Evolutionary conservation across 2,113 vertebrate species (phyloP), one percentile per base, ranked within the genome.

Genomic region (Balaeniceps rex): DNA sequence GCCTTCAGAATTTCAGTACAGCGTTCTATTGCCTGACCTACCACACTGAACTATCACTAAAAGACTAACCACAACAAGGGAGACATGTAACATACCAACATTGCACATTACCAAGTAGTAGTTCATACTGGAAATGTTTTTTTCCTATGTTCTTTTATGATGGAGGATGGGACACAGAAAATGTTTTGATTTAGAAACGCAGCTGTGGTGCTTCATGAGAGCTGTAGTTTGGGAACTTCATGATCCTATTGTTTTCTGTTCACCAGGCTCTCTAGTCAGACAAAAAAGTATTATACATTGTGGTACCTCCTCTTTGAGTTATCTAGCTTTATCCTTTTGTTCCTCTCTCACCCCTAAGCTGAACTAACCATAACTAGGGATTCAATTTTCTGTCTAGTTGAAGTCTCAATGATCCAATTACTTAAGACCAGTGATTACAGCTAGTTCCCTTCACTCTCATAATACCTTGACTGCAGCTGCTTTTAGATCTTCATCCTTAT

Each of bases 361-460:
- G 44, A 90, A 84, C 61, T 88, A 68, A 47, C 76, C 36, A 7
- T 49, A 95, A 81, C 63, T 12, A 75, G 28, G 54, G 69, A 89
- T 94, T 93, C 85, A 79, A 63, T 96, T 93, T 95, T 93, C 94
- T 57, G 14, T 55, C 55, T 80, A 74, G 42, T 33, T 90, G 75
- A 93, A 93, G 96, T 95, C 93, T 95, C 85, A 77, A 2, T 34
- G 75, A 97, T 91, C 92, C 87, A 93, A 33, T 96, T 95, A 91
- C 84, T 79, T 91, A 79, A 96, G 42, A 36, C 16, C 18, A 65
- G 57, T 23, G 66, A 91, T 85, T 93, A 65, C 82, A 58, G 49
- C 52, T 75, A 61, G 77, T 46, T 95, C 77, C 60, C 89, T 93
- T 90, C 78, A 88, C 79, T 94, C 91, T 83, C 69, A 22, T 70